These are phyloP conservation scores for Teinopalpus imperialis DNA, from an alignment of 2,888 invertebrate genomes.

Conservation along the genomic window DNA sequence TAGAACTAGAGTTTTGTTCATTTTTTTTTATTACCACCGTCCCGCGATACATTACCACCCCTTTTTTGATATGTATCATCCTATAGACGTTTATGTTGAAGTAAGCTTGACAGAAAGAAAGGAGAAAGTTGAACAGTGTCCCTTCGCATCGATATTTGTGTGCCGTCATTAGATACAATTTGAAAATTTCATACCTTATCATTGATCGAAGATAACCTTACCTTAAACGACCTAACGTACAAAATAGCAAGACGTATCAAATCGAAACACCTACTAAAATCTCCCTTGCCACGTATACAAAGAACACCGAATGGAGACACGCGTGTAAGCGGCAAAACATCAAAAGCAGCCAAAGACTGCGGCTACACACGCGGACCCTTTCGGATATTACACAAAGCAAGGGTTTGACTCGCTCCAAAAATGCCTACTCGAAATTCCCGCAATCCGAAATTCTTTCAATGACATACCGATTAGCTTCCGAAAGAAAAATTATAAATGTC, in stretches of 20 bases:
- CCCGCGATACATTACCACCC: constrained; percentile 62
- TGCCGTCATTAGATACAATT: constrained; percentile 55
- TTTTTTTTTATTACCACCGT: constrained; percentile 50
- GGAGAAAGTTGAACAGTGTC: constrained; percentile 63
- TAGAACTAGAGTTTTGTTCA: constrained; percentile 58
- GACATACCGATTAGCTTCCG: constrained; percentile 73
- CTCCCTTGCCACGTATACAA: constrained; percentile 38
- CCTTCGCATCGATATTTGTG: constrained; percentile 72
- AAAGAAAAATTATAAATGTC: constrained; percentile 64
- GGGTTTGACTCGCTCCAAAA: constrained; percentile 49
- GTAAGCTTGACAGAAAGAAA: constrained; percentile 58
- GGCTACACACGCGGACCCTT: constrained; percentile 3
- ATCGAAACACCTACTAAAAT: constrained; percentile 52
- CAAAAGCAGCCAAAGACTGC: constrained; percentile 23
- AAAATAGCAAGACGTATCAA: constrained; percentile 62
- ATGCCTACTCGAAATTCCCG: constrained; percentile 54
- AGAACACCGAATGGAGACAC: constrained; percentile 30
- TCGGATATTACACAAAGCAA: constrained; percentile 35
- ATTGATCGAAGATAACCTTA: constrained; percentile 68
- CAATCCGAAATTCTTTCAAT: constrained; percentile 67
- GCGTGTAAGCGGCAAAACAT: constrained; percentile 28
- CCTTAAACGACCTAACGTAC: constrained; percentile 68
- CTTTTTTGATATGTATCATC: constrained; percentile 78
- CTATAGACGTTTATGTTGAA: constrained; percentile 63
- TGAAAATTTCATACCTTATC: constrained; percentile 63